Evolutionary conservation across 1,140 invertebrate genomes (phyloP), one percentile per base, ranked within the genome.

Genomic region (Eriocheir sinensis): DNA sequence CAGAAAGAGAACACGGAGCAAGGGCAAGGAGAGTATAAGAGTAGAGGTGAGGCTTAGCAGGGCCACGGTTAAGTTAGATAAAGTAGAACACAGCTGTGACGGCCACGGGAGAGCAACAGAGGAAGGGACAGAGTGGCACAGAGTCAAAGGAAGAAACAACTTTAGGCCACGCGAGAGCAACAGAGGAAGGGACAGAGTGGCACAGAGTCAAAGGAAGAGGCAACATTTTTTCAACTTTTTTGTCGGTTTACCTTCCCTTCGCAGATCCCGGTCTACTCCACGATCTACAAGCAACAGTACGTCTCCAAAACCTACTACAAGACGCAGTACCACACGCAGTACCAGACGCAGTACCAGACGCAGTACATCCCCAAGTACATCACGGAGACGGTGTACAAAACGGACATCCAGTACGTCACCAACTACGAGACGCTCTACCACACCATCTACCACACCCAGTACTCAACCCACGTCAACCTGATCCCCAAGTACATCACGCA

Each of bases 331-430:
- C 72, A 91, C 88, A 94, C 93, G 15, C 88, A 91, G 89, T 40
- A 91, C 89, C 72, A 85, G 12, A 91, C 89, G 2, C n/a, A 34
- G 60, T 89, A 94, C 93, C 40, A 91, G 30, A 94, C 93, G 30
- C 48, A 94, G 79, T 94, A 94, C 79, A 89, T 94, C 0, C 93
- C 93, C 89, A 91, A 94, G 93, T 94, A 94, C 79, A 38, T 94
- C 72, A 94, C 93, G 17, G 40, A 94, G 40, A 85, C 41, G 3
- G 32, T 83, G 9, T 94, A 94, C 93, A 90, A 94, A 27, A 94
- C 93, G 72, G 27, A 94, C 27, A 30, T 53, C 9, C 79, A 94
- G 93, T 93, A 93, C 53, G 38, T 93, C 36, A 93, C 92, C 85
- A n/a, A 93, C 53, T 93, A 93, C 92, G 72, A 44, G 32, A 93